These are phyloP conservation scores for Ornithoptera alexandrae DNA, from an alignment of 2,888 invertebrate species.

Conservation along the genomic window DNA sequence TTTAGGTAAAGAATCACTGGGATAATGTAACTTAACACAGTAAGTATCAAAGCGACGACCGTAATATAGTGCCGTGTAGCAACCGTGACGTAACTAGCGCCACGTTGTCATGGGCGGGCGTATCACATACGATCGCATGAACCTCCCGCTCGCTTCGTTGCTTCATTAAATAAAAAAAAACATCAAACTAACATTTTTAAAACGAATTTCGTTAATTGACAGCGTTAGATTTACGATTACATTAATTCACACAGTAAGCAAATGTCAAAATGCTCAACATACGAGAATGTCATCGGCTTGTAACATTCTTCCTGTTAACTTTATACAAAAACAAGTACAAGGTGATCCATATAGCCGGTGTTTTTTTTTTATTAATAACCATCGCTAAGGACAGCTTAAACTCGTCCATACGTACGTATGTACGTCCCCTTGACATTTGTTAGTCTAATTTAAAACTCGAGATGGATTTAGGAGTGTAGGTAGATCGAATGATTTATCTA, in stretches of 20 bases:
- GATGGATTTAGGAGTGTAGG: conserved; percentile 14
- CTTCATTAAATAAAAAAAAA: no score
- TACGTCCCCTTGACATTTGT: conserved; percentile 33
- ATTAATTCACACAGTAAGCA: not conserved
- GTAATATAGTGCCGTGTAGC: no score
- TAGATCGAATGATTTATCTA: no score
- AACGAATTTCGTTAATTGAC: not conserved
- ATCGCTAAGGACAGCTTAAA: conserved; percentile 15
- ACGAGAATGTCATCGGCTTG: conserved; percentile 33
- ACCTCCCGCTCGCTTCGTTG: no score
- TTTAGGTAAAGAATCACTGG: no score
- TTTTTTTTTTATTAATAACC: conserved; percentile 23
- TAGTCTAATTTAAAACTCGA: conserved; percentile 26
- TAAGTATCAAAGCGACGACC: no score
- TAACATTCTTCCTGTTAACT: conserved; percentile 30
- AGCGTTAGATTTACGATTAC: not conserved
- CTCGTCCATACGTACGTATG: not conserved
- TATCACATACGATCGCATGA: no score
- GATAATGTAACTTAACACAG: no score
- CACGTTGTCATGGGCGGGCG: no score
- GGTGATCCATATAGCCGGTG: conserved; percentile 20
- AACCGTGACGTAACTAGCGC: no score
- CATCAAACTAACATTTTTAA: not conserved
- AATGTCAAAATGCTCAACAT: conserved; percentile 19
- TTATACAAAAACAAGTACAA: conserved; percentile 29